These are phyloP conservation scores for Morpho deidamia DNA, from an alignment of 2,888 invertebrate genomes.

Conservation along the genomic window DNA sequence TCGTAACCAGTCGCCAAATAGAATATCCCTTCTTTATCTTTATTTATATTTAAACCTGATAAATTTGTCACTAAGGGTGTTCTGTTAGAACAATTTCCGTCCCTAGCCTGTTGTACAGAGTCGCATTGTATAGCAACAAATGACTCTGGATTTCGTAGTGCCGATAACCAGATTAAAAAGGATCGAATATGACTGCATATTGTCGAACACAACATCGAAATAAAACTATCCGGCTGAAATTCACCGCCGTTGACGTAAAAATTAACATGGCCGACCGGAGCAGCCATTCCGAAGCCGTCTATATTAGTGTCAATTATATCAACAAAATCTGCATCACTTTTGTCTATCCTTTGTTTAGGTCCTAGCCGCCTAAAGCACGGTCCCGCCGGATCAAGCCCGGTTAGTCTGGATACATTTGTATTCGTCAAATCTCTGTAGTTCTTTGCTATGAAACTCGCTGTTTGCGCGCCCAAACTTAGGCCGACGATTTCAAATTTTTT, in stretches of 20 bases:
- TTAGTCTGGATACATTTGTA: conserved; percentile 41
- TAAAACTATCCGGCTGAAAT: conserved; percentile 35
- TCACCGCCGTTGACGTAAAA: conserved; percentile 64
- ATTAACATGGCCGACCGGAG: conserved; percentile 53
- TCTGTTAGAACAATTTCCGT: conserved; percentile 32
- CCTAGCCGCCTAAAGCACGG: conserved; percentile 55
- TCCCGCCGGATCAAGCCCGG: conserved; percentile 53
- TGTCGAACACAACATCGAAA: conserved; percentile 30
- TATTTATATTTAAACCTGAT: conserved; percentile 32
- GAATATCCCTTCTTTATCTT: conserved; percentile 35
- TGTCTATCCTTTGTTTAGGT: conserved; percentile 48
- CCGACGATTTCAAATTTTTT: conserved; percentile 49
- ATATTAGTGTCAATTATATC: conserved; percentile 52
- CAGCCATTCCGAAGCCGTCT: conserved; percentile 55
- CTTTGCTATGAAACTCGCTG: conserved; percentile 54
- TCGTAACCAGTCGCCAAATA: conserved; percentile 31
- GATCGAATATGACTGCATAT: conserved; percentile 35
- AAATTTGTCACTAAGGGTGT: conserved; percentile 32
- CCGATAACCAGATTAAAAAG: conserved; percentile 32
- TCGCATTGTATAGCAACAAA: conserved; percentile 37
- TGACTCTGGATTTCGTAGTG: conserved; percentile 27
- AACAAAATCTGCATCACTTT: conserved; percentile 54
- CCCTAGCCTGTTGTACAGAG: conserved; percentile 37
- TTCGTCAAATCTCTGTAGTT: conserved; percentile 44
- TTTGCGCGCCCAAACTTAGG: conserved; percentile 54